phyloP scores from a whole-genome alignment of 2,888 invertebrate genomes.

The Lasioglossum lativentre region DNA sequence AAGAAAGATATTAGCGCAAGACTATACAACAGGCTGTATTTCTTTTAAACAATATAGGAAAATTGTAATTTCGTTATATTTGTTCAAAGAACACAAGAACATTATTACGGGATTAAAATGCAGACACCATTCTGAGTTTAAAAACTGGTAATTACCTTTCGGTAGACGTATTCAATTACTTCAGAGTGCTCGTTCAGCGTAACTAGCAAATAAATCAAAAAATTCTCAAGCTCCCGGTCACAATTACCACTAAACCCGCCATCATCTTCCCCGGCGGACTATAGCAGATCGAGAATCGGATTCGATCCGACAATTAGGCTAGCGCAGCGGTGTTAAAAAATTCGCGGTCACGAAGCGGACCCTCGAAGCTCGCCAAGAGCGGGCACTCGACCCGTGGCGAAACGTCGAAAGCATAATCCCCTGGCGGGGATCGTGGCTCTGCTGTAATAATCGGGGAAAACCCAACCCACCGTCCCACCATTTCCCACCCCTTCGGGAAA shows the following conservation, averaged over 20 bases:
- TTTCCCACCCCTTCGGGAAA: background rate
- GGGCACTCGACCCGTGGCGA: slow-evolving; percentile 3
- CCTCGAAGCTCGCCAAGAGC: background rate
- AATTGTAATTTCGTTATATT: background rate
- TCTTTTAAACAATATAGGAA: background rate
- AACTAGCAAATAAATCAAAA: background rate
- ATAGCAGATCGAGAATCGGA: background rate
- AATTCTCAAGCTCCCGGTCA: background rate
- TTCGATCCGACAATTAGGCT: background rate
- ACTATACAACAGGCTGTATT: background rate
- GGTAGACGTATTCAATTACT: background rate
- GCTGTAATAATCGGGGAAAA: slow-evolving; percentile 25
- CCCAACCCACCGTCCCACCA: background rate
- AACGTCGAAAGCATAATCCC: slow-evolving; percentile 27
- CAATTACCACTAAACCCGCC: background rate
- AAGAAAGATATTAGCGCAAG: background rate
- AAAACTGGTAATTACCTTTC: background rate
- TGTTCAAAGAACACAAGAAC: background rate
- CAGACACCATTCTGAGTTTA: too few relatives aligned
- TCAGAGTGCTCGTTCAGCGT: background rate
- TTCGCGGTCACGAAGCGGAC: background rate
- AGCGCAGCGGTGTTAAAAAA: background rate
- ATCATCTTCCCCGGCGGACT: background rate
- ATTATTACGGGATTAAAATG: background rate
- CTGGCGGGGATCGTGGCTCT: background rate